These are phyloP conservation scores for Schlechtendalia chinensis DNA, from an alignment of 1,140 invertebrate genomes.

Conservation along the genomic window DNA sequence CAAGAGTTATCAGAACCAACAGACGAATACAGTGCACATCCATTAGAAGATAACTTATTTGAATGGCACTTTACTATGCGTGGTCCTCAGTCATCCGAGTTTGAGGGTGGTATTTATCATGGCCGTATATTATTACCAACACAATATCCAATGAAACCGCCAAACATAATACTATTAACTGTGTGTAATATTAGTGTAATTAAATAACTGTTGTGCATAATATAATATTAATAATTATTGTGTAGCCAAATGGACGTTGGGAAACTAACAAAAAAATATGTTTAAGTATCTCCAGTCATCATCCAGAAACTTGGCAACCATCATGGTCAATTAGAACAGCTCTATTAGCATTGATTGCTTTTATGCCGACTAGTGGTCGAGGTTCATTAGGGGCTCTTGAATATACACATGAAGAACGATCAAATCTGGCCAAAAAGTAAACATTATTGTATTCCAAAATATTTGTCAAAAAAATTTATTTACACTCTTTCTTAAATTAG, in stretches of 20 bases:
- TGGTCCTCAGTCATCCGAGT: conserved; percentile 83
- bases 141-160: conserved; percentile 98
- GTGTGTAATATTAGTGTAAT: conserved; percentile 59
- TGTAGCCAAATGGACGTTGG: conserved; percentile 90
- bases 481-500: conserved; percentile 52
- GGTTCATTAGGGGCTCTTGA: conserved; percentile 89
- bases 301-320: conserved; percentile 96
- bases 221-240: conserved; percentile 54
- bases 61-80: conserved; percentile 97
- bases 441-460: background rate
- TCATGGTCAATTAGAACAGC: conserved; percentile 96
- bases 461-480: background rate
- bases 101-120: conserved; percentile 87
- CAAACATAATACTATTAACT: conserved; percentile 90
- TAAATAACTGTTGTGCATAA: background rate
- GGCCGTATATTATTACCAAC: conserved; percentile 84
- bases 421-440: conserved; percentile 76
- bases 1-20: conserved; percentile 80
- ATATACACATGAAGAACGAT: conserved; percentile 79
- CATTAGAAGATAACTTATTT: conserved; percentile 93
- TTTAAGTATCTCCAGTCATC: conserved; percentile 93
- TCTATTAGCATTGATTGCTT: conserved; percentile 86
- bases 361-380: conserved; percentile 86
- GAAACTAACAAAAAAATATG: conserved; percentile 95
- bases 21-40: conserved; percentile 86